Percentiles rank a stretch among this genome's conserved stretches.
Conservation (phyloP, 1,140 invertebrate species). For the Ceratosolen fusciceps region DNA sequence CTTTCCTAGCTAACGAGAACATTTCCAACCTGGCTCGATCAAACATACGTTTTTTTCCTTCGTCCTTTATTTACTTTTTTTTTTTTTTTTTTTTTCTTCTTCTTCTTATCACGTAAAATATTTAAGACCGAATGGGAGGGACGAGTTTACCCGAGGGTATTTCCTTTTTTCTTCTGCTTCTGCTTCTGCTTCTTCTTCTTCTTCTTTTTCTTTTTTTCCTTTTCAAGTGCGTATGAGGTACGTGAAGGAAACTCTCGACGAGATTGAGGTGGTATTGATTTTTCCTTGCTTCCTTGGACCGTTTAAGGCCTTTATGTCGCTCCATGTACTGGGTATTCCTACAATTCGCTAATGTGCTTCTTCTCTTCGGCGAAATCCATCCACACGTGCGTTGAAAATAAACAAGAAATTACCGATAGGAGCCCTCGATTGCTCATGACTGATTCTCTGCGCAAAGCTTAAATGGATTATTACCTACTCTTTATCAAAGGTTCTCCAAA, state of each 20-base stretch:
- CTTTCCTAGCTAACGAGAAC: constrained; percentile 14
- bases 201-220: too few relatives aligned
- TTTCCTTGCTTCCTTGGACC: constrained; percentile 1
- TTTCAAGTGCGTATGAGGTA: not conserved
- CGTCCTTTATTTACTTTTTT: too few relatives aligned
- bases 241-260: not conserved
- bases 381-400: not conserved
- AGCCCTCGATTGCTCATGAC: not conserved
- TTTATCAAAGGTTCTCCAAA: not conserved
- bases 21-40: not conserved
- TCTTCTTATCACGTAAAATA: not conserved
- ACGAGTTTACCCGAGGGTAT: not conserved
- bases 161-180: too few relatives aligned
- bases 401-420: not conserved
- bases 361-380: not conserved
- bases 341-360: not conserved
- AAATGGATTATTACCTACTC: not conserved
- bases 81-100: too few relatives aligned
- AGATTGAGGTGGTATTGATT: constrained; percentile 1
- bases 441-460: not conserved
- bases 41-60: not conserved
- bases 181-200: too few relatives aligned
- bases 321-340: not conserved
- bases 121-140: not conserved
- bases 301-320: not conserved